Evolutionary conservation across 2,888 invertebrate genomes (phyloP).

Genomic region (Calliopum simillimum): DNA sequence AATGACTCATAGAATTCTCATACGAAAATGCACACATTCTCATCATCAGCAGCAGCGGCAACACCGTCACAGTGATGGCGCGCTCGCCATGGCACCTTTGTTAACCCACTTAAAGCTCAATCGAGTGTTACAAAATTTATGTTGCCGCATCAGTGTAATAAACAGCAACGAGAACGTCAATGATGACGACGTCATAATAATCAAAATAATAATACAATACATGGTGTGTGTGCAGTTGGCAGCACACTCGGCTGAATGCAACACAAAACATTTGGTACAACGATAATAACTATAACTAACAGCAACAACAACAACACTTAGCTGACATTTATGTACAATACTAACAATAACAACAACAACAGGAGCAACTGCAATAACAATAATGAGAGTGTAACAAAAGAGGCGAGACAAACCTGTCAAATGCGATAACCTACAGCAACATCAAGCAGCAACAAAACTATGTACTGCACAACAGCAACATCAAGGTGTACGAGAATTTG

Average conservation of each 20-base stretch:
- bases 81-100: not conserved
- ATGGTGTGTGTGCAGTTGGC: constrained; percentile 51
- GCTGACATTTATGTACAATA: not conserved
- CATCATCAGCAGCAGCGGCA: not conserved
- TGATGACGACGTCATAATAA: constrained; percentile 38
- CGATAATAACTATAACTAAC: constrained; percentile 33
- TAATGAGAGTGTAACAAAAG: not conserved
- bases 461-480: not conserved
- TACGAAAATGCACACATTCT: not conserved
- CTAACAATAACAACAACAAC: constrained; percentile 31
- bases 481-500: not conserved
- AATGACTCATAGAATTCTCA: not conserved
- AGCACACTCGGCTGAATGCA: constrained; percentile 40
- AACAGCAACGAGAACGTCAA: too few species aligned
- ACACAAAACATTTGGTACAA: constrained; percentile 36
- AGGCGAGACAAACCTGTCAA: constrained; percentile 28
- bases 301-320: constrained; percentile 13
- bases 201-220: constrained; percentile 13
- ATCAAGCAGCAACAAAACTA: not conserved
- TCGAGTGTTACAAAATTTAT: constrained; percentile 48
- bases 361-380: too few species aligned
- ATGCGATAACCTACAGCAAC: not conserved
- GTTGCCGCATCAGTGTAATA: constrained; percentile 41
- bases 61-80: not conserved
- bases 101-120: constrained; percentile 43